Percentiles rank a stretch among this genome's conserved stretches.
These are phyloP conservation scores for Barypeithes pellucidus DNA, from an alignment of 2,888 invertebrate genomes.

Conservation along the genomic window DNA sequence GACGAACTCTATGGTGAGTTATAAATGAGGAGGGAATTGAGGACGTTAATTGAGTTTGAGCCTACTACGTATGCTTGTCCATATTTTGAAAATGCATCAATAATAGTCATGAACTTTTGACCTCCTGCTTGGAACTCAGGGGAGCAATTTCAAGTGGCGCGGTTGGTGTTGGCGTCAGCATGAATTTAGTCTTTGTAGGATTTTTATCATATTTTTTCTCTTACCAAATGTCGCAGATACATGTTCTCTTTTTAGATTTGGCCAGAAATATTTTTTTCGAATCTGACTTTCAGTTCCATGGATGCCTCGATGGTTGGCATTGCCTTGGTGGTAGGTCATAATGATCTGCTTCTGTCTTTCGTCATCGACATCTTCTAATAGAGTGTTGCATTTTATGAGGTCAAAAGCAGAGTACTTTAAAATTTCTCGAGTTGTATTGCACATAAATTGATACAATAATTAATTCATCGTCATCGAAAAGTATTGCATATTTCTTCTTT, in stretches of 20 bases:
- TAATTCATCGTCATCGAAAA: too few species aligned
- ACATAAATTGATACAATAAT: too few species aligned
- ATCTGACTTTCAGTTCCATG: neutral
- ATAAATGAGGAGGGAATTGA: slow-evolving; percentile 29
- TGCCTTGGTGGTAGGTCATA: neutral
- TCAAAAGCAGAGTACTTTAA: neutral
- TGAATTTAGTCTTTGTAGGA: slow-evolving; percentile 52
- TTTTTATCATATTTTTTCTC: slow-evolving; percentile 56
- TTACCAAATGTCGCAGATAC: slow-evolving; percentile 54
- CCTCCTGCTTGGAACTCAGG: slow-evolving; percentile 55
- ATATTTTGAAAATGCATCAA: slow-evolving; percentile 58
- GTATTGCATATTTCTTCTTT: too few species aligned
- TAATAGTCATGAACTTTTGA: slow-evolving; percentile 55
- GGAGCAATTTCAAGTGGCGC: slow-evolving; percentile 58
- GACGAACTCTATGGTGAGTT: slow-evolving; percentile 41
- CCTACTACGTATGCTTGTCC: slow-evolving; percentile 53
- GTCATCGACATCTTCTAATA: neutral
- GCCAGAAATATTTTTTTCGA: neutral
- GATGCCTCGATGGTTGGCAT: neutral
- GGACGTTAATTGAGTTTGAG: slow-evolving; percentile 18
- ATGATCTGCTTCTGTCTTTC: neutral
- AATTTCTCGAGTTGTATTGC: too few species aligned
- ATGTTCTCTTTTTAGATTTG: neutral
- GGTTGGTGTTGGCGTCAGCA: slow-evolving; percentile 55
- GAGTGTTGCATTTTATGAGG: neutral